Evolutionary conservation across 1,140 invertebrate genomes (phyloP).

Genomic region (Heterodera carotae): DNA sequence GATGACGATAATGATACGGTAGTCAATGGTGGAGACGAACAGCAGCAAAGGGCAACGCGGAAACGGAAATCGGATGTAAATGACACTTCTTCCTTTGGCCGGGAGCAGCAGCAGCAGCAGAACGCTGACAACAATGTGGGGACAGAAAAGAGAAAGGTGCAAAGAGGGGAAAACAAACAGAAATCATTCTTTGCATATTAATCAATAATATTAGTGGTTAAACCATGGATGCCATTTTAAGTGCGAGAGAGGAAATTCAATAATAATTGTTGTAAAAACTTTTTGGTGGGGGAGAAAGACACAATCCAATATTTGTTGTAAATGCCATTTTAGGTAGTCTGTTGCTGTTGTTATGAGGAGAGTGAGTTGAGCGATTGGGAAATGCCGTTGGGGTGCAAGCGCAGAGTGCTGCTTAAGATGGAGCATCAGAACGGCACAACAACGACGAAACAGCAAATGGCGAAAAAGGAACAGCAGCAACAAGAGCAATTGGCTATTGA

Average conservation of each 20-base stretch:
- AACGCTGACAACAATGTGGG: neutral
- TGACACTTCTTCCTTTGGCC: neutral
- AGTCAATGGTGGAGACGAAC: neutral
- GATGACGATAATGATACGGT: no score
- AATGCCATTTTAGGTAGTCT: conserved; percentile 14
- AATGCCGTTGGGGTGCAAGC: conserved; percentile 22
- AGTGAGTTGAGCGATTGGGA: neutral
- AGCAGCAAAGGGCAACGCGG: neutral
- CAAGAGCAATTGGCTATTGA: neutral
- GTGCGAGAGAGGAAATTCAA: neutral
- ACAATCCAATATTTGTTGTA: neutral
- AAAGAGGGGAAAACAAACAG: conserved; percentile 2
- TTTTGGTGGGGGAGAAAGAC: neutral
- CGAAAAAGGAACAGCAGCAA: neutral
- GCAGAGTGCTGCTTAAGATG: neutral
- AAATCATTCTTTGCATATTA: no score
- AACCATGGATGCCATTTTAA: no score
- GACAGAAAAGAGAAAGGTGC: neutral
- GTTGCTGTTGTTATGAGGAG: conserved; percentile 29
- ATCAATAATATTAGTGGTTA: neutral
- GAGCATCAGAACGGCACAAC: neutral
- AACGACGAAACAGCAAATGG: neutral
- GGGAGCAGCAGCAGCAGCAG: neutral
- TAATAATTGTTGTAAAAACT: neutral
- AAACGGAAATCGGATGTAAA: neutral